Evolutionary conservation across 2,797 vertebrate genomes (phyloP), one percentile per base, ranked within the genome.

Genomic region (Diglossa cyanea): DNA sequence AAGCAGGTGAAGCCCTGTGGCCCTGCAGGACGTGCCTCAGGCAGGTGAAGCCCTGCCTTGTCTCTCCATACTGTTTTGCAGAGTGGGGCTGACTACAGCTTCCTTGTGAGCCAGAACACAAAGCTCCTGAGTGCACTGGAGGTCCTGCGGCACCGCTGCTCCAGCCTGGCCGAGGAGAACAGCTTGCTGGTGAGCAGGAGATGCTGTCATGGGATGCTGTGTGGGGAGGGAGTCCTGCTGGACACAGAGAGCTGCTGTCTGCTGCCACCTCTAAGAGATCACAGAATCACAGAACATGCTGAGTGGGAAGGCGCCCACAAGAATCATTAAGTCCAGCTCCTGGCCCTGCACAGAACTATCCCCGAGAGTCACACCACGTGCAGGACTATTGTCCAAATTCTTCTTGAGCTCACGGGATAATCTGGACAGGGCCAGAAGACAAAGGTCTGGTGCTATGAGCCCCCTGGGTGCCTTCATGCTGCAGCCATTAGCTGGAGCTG

Each of bases 151-250:
- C 99, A 98, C 88, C 99, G 98, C 50, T 99, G 99, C 94, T 96
- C 97, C 83, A 97, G 97, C 55, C 98, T 99, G 88, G 98, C 98
- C 79, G 98, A 99, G 88, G 99, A 99, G 97, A 99, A 99, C 96
- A 97, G 97, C 96, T 97, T 99, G 94, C 98, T 99, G 99, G 99
- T 99, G 97, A 98, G 98, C 79, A 55, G 31, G 39, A 79, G 26
- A 24, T 40, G 51, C 40, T 2, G 13, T 23, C 3, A 1, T 0
- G 11, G 76, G 61, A 3, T 67, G 58, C n/a, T 72, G 33, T 0
- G 1, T 31, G 20, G 66, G 39, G 80, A 81, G 42, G 61, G 54
- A 83, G 15, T 37, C 35, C 42, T 3, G 3, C 45, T 2, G 3
- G 26, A 14, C 3, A 4, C 39, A 48, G 31, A 0, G 1, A 63